Conservation (phyloP, 1,140 invertebrate species). For the Harlomillsia oculata region DNA sequence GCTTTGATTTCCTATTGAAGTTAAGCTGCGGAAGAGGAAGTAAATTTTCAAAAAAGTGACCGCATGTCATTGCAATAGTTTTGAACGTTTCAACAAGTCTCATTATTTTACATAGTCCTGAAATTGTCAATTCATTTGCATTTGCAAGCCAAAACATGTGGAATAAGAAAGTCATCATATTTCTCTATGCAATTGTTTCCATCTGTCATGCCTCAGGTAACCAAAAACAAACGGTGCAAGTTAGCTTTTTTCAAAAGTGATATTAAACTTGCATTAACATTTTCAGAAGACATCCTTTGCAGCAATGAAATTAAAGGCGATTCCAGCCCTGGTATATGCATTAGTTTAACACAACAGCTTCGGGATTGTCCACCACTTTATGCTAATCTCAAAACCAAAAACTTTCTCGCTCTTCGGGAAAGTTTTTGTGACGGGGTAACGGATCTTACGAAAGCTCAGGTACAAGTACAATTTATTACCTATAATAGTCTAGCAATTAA, state of each 20-base stretch:
- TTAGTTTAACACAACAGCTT: conserved; percentile 12
- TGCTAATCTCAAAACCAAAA: conserved; percentile 2
- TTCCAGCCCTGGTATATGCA: conserved; percentile 10
- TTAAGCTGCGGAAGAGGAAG: no score
- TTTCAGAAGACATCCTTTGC: conserved; percentile 2
- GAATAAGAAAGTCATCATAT: background rate
- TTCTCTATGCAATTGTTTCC: background rate
- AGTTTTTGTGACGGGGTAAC: conserved; percentile 12
- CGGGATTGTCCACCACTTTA: conserved; percentile 9
- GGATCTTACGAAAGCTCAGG: conserved; percentile 3
- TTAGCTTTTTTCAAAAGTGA: background rate
- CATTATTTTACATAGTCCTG: no score
- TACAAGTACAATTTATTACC: background rate
- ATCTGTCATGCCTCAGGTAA: background rate
- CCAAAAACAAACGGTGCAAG: background rate
- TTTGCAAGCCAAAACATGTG: background rate
- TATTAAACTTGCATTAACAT: background rate
- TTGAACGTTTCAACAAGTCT: no score
- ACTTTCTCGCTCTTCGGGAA: conserved; percentile 11
- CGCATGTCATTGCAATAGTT: no score
- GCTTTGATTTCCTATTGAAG: no score
- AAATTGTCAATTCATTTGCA: no score
- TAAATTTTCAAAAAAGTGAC: no score
- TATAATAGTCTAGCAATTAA: background rate
- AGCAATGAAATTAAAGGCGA: background rate